Conservation (phyloP, 2,797 vertebrate genomes). For the Chiroxiphia lanceolata region DNA sequence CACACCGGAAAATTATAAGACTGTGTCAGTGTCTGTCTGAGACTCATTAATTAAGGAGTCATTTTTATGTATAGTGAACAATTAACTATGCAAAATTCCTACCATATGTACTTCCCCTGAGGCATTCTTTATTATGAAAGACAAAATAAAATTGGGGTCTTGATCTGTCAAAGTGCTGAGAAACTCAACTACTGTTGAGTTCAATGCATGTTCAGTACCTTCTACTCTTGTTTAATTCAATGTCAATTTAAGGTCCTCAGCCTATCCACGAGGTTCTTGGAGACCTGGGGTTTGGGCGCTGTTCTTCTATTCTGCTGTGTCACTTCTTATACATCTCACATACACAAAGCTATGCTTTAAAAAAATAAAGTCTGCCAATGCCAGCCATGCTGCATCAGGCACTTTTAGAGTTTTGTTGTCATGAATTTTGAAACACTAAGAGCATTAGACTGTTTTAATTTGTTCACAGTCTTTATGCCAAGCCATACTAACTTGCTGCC, state of each 20-base stretch:
- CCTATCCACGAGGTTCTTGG: background rate
- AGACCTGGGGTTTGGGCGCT: background rate
- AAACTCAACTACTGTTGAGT: constrained; percentile 1
- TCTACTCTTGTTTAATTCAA: constrained; percentile 35
- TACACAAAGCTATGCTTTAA: background rate
- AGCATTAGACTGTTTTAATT: constrained; percentile 26
- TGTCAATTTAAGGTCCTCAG: background rate
- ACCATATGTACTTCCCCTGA: background rate
- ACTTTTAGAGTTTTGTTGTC: background rate
- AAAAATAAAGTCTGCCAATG: background rate
- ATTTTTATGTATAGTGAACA: constrained; percentile 31
- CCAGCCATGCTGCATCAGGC: background rate
- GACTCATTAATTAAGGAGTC: constrained; percentile 4
- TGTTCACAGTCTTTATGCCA: background rate
- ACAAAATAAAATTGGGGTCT: constrained; percentile 32
- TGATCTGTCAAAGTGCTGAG: constrained; percentile 31
- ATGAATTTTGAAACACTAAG: constrained; percentile 14
- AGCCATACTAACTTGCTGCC: background rate
- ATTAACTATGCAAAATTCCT: constrained; percentile 45
- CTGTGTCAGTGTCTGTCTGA: background rate
- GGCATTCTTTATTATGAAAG: constrained; percentile 52
- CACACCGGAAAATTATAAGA: background rate
- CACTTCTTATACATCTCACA: background rate
- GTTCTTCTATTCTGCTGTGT: background rate
- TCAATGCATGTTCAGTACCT: background rate